Conservation (phyloP, 1,140 invertebrate genomes). For the Oedothorax gibbosus region DNA sequence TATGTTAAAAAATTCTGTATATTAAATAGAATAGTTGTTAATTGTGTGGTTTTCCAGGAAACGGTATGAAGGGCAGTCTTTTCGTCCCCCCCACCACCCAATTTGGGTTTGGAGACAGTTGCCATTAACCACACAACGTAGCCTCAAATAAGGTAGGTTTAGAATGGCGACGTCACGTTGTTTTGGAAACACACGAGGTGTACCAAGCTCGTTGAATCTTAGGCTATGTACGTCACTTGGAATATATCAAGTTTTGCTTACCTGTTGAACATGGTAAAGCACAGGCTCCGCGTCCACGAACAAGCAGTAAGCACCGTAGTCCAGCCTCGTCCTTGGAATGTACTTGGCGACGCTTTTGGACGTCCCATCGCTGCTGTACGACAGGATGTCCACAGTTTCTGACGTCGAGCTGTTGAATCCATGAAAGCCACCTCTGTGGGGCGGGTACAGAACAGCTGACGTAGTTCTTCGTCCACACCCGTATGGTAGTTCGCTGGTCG, state of each 20-base stretch:
- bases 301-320: conserved; percentile 89
- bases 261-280: conserved; percentile 90
- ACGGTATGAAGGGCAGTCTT: too few species aligned
- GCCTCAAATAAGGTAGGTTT: too few species aligned
- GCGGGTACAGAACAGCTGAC: conserved; percentile 88
- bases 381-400: conserved; percentile 38
- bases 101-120: too few species aligned
- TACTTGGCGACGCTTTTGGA: conserved; percentile 76
- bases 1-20: too few species aligned
- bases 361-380: conserved; percentile 64
- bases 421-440: conserved; percentile 82
- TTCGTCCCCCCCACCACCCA: too few species aligned
- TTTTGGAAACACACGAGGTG: not conserved
- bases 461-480: conserved; percentile 82
- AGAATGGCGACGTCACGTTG: too few species aligned
- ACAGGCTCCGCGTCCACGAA: conserved; percentile 83
- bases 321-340: conserved; percentile 82
- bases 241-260: conserved; percentile 68
- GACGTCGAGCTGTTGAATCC: conserved; percentile 88
- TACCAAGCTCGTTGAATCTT: not conserved
- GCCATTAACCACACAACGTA: too few species aligned
- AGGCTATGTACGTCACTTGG: not conserved
- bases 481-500: conserved; percentile 80
- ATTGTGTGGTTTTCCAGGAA: too few species aligned
- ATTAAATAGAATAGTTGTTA: too few species aligned